A percentile compares a stretch with the other conserved stretches of the same genome.
Evolutionary conservation across 2,888 invertebrate genomes (phyloP).

Genomic region (Cheilosia soror): DNA sequence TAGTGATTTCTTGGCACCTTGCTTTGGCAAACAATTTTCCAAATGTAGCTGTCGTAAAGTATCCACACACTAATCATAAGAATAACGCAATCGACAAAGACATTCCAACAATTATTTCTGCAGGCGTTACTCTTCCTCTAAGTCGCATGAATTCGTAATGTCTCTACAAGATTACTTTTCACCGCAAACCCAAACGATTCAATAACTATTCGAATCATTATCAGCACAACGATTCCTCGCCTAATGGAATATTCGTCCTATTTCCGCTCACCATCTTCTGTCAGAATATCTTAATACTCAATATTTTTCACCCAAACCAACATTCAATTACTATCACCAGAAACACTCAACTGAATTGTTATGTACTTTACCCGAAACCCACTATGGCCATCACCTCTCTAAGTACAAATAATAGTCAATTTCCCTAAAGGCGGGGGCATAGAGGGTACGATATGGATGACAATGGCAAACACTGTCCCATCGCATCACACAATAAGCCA

Average conservation of each 20-base stretch:
- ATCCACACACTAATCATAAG: too few relatives aligned
- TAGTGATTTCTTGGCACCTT: too few relatives aligned
- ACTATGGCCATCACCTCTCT: conserved; percentile 35
- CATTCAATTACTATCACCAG: conserved; percentile 53
- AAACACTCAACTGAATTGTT: conserved; percentile 40
- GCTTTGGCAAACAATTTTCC: too few relatives aligned
- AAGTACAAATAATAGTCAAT: conserved; percentile 60
- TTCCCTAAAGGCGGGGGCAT: conserved; percentile 51
- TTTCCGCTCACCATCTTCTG: conserved; percentile 4
- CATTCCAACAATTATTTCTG: not conserved
- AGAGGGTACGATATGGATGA: conserved; percentile 59
- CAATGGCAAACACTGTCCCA: conserved; percentile 43
- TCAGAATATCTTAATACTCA: conserved; percentile 47
- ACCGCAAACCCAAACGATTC: conserved; percentile 24
- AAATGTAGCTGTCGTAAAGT: too few relatives aligned
- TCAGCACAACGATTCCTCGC: conserved; percentile 26
- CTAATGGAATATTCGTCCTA: conserved; percentile 4
- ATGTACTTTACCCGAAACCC: conserved; percentile 14
- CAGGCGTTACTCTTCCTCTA: not conserved
- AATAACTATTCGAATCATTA: conserved; percentile 35
- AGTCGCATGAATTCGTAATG: not conserved
- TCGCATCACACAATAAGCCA: conserved; percentile 41
- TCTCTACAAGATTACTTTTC: not conserved
- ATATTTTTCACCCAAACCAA: conserved; percentile 25
- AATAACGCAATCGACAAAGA: too few relatives aligned